Base-by-base conservation (phyloP, 2,888 invertebrate species). In the Andrena dorsata region DNA sequence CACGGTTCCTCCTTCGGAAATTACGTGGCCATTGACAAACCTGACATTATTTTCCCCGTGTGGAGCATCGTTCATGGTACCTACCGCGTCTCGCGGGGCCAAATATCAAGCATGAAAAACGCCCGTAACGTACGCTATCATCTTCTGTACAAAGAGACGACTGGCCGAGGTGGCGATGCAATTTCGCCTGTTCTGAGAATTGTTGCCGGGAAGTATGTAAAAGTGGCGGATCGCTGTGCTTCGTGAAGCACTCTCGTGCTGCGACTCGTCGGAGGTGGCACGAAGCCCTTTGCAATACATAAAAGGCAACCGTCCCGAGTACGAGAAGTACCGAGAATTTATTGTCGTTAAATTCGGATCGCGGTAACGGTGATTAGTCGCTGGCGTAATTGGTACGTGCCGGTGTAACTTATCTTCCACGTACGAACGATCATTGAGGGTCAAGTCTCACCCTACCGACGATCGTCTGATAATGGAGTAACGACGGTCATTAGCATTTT, bases 1-100 rank as follows among this genome's bases (percentile, higher is more conserved):
- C 74, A 49, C 61, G 63, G 72, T 76, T 74, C 65, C 70, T 73
- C 71, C 13, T 64, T 23, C 63, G 51, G 61, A 76, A 87, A 85
- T 85, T 81, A 76, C 72, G 71, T 49, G 49, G 80, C 60, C 74
- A 83, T 85, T 83, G 85, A 84, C 73, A 69, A 72, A 80, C 85
- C 87, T 47, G 74, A 7, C 65, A 84, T 84, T 86, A 86, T 60
- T 78, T 76, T 70, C 70, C 74, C 51, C 35, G 61, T 26, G 60
- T 41, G 26, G 64, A 64, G 65, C 47, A 28, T 32, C 63, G 49
- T 87, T 83, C 79, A 87, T 85, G 53, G 83, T 68, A 78, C 5
- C 58, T 56, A 58, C 53, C 61, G 8, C 51, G 56, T 61, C 53
- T 78, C 35, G 41, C 16, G 35, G 35, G 53, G 56, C 58, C 58